phyloP scores from a whole-genome alignment of 2,797 vertebrate genomes.

The Tauraco hartlaubi region DNA sequence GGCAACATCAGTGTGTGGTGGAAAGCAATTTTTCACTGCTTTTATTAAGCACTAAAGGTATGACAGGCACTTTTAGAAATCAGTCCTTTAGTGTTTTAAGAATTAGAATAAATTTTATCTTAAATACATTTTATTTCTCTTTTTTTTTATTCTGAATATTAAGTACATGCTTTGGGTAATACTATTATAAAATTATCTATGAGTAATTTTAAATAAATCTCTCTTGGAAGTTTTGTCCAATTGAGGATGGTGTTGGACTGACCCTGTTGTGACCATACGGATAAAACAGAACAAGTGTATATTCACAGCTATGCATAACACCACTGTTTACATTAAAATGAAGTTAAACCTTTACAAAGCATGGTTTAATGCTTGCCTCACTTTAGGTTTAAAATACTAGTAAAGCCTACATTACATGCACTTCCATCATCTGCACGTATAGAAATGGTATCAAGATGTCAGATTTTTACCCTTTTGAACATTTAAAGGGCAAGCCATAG shows the following conservation, averaged over 20 bases:
- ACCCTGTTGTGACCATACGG: not conserved
- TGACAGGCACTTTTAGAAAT: not conserved
- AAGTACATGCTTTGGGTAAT: not conserved
- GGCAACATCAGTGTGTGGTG: not conserved
- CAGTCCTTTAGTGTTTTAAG: not conserved
- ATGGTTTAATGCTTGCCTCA: not conserved
- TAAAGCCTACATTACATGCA: not conserved
- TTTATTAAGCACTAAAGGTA: not conserved
- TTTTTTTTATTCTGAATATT: not conserved
- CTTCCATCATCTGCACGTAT: not conserved
- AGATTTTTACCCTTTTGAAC: not conserved
- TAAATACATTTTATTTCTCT: not conserved
- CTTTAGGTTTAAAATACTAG: not conserved
- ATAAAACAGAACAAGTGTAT: fast-evolving
- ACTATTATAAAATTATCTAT: not conserved
- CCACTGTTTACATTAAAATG: not conserved
- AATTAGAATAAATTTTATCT: not conserved
- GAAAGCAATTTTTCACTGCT: not conserved
- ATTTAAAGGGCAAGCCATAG: not conserved
- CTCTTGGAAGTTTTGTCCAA: not conserved
- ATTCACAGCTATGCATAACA: not conserved
- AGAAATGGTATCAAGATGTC: not conserved
- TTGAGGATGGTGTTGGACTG: not conserved
- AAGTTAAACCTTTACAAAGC: not conserved
- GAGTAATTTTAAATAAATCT: not conserved